Conservation (phyloP, 2,113 vertebrate species). For the Hemichromis elongatus region DNA sequence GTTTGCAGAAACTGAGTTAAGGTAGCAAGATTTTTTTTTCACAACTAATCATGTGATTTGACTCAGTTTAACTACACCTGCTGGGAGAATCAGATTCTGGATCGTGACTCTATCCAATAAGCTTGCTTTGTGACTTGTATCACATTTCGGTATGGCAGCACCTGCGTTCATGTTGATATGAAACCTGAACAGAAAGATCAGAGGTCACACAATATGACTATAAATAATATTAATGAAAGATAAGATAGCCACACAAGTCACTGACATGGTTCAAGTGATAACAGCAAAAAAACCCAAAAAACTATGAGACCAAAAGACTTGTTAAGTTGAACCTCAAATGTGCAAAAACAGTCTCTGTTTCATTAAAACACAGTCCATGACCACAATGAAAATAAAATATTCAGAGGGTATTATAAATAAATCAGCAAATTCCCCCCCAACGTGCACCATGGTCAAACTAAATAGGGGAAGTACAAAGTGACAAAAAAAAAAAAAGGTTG, state of each 20-base stretch:
- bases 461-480: not conserved
- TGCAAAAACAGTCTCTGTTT: not conserved
- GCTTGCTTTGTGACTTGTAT: not conserved
- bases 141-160: conserved; percentile 1
- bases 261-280: not conserved
- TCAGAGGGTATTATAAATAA: conserved; percentile 4
- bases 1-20: not conserved
- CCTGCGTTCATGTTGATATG: not conserved
- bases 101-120: not conserved
- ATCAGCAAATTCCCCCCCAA: conserved; percentile 3
- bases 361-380: not conserved
- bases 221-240: not conserved
- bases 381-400: conserved; percentile 2
- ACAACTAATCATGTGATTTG: not conserved
- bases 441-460: conserved; percentile 3
- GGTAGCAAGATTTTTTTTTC: not conserved
- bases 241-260: not conserved
- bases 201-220: not conserved
- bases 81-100: not conserved
- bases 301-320: not conserved
- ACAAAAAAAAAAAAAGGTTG: not conserved
- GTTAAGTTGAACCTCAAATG: not conserved
- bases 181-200: not conserved
- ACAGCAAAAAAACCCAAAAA: not conserved
- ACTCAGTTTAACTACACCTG: not conserved